Base-by-base conservation (phyloP, 1,140 invertebrate species). In the Cecropterus lyciades region DNA sequence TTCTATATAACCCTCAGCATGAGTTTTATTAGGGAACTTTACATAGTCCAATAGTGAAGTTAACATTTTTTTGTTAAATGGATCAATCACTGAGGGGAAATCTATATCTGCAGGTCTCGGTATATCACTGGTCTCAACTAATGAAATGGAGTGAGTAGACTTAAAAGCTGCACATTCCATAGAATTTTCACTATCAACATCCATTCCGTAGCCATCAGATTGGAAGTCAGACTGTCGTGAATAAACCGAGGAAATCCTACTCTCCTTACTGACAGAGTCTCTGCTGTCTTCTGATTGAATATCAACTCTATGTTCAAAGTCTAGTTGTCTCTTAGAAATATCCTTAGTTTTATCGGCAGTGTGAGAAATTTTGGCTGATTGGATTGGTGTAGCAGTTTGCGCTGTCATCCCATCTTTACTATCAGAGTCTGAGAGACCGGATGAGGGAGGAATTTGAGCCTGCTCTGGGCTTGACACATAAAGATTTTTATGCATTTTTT, bases 1-100 rank as follows among this genome's bases (percentile, higher is more conserved):
- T 79, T 91, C 86, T 15, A 83, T 75, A 65, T 92, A 93, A 4
- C 90, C 89, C 52, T 92, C 86, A 11, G 85, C 89, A 65, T 93
- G 92, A 17, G 91, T 93, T 84, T 92, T 93, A 74, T 92, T 93
- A n/a, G 91, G 92, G 65, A 94, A 93, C 49, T 93, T 93, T 9
- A 94, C 92, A 75, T 93, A 93, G 57, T 94, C 92, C 59, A 94
- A 72, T 64, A 94, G 79, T 7, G 93, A 92, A 43, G 85, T 78
- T 40, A 93, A 84, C 27, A 94, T 82, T 46, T 94, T 93, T 27
- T 86, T 92, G 75, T 91, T 93, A 40, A 94, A 94, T 10, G 94
- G 94, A 89, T 94, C 94, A 42, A 94, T 92, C 33, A 85, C 66
- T 72, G 79, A 80, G 13, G 92, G 92, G 43, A 92, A 93, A 10